Evolutionary conservation across 2,888 invertebrate genomes (phyloP), one percentile per base, ranked within the genome.

Genomic region (Thymelicus lineola): DNA sequence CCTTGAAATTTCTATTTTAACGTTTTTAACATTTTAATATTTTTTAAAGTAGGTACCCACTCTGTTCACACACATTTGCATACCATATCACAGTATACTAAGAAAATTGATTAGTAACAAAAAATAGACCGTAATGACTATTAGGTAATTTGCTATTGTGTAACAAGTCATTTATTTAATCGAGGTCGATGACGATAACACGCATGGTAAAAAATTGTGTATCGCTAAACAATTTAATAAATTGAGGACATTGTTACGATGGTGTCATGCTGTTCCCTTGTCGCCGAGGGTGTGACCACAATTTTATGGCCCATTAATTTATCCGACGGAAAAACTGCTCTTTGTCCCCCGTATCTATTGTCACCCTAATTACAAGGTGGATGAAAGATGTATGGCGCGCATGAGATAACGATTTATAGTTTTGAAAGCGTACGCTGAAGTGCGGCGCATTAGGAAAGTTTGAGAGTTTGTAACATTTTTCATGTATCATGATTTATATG

Each of bases 221-320:
- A 55, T 64, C 55, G 53, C 38, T 65, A 65, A 66, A 46, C 46
- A 58, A 60, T 66, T 60, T 60, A 60, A n/a, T 38, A 36, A 66
- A 60, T 66, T 59, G 60, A 50, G 42, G 60, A 10, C 58, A 45
- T 61, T 46, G 20, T 38, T 65, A 45, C 7, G 12, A 53, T 57
- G 57, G 38, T 35, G 45, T 62, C 61, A 68, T 10, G 62, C 62
- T 57, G 62, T 58, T 20, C 36, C 28, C 28, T 61, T 35, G 61
- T n/a, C 20, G n/a, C n/a, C 28, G 28, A 28, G 62, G 63, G 63
- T 48, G 69, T 36, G 62, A 7, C 57, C 35, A 62, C 46, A 14
- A 7, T 63, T 64, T 69, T 64, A 69, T 69, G 38, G 35, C 12
- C 63, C 63, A 59, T 63, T 69, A 64, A 69, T 69, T 69, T 63